Base-by-base conservation (phyloP, 2,888 invertebrate species). In the Caenorhabditis zanzibari region DNA sequence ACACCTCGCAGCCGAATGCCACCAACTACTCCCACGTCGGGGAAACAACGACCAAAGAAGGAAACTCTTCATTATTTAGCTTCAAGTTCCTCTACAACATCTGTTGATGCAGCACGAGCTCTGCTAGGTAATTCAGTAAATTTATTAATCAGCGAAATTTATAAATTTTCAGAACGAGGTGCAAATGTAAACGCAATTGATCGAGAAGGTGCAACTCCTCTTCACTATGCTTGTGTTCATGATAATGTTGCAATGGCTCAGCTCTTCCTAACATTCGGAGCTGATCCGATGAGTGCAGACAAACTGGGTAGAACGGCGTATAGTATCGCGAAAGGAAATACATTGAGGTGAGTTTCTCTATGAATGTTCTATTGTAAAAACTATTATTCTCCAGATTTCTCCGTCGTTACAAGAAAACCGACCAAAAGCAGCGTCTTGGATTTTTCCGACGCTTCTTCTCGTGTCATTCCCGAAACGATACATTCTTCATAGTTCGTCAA, bases 181-280 rank as follows among this genome's bases (percentile, higher is more conserved):
- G 84, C 59, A 19, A 84, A 86, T 81, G 79, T 81, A n/a, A 56
- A 59, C 96, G 89, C 95, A 94, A 38, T 90, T 28, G 82, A 82
- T 19, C 71, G 74, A n/a, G 85, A 89, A 19, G 86, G 87, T 38
- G 71, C 88, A 32, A 89, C 91, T 2, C 88, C 90, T 1, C 84
- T 91, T 22, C 91, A 91, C 66, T 87, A 89, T 26, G 90, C 91
- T 0, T 88, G 89, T 19, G 82, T 82, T n/a, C 87, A 87, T 81
- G 90, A 89, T 74, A 90, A 91, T 59, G 82, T 91, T 64, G 88
- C 87, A 0, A 89, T 91, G 87, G 87, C 88, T 77, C 90, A 90
- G 59, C 73, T 89, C 16, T 64, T 90, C 38, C 61, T 90, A 7
- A 88, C 88, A 59, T 90, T 89, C 66, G 90, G 90, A 26, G 88